Conservation (phyloP, 1,140 invertebrate genomes). For the Neodiprion fabricii region DNA sequence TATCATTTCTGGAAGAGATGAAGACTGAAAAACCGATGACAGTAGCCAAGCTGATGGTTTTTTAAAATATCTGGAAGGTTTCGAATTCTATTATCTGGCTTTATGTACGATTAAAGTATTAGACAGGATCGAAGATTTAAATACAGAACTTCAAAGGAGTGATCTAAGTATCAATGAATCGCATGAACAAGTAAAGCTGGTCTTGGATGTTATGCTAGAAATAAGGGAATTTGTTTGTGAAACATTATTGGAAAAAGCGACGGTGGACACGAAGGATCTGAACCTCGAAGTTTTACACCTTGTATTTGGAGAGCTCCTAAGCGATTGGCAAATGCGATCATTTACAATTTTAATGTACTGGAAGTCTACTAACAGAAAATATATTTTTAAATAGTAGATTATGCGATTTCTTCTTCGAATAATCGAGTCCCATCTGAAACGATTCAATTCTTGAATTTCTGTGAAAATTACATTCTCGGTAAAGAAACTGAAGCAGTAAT, state of each 20-base stretch:
- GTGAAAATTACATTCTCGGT: not conserved
- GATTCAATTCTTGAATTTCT: not conserved
- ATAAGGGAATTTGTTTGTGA: slow-evolving; percentile 27
- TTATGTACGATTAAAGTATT: slow-evolving; percentile 26
- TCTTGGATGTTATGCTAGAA: slow-evolving; percentile 21
- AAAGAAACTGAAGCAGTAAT: not conserved
- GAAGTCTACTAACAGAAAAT: not conserved
- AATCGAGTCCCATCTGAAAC: not conserved
- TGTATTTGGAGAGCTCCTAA: slow-evolving; percentile 18
- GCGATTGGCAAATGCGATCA: slow-evolving; percentile 16
- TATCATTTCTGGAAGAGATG: slow-evolving; percentile 22
- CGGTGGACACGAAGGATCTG: not conserved
- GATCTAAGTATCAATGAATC: slow-evolving; percentile 26
- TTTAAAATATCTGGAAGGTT: slow-evolving; percentile 21
- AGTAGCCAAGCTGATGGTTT: slow-evolving; percentile 25
- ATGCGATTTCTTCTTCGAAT: not conserved
- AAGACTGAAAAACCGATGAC: slow-evolving; percentile 18
- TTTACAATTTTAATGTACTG: not conserved
- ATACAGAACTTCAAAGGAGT: slow-evolving; percentile 27
- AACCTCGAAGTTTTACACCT: slow-evolving; percentile 9
- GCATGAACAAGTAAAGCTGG: slow-evolving; percentile 25
- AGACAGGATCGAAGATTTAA: slow-evolving; percentile 28
- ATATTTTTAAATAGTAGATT: not conserved
- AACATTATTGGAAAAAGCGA: slow-evolving; percentile 22
- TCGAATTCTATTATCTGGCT: slow-evolving; percentile 23